phyloP scores from a whole-genome alignment of 1,140 invertebrate species.

The Asobara japonica region DNA sequence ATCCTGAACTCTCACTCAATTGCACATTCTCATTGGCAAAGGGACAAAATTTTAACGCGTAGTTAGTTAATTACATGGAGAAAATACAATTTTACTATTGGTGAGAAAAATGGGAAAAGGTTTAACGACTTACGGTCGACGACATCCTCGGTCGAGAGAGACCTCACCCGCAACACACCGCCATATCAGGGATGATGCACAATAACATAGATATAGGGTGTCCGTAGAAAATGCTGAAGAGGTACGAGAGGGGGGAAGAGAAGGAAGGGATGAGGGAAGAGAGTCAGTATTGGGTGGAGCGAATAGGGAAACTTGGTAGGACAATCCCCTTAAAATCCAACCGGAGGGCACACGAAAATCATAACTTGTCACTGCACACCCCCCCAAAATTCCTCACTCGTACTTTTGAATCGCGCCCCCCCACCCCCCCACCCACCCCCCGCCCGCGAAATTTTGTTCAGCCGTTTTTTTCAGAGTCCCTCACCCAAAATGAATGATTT shows the following conservation, averaged over 20 bases:
- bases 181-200: constrained; percentile 31
- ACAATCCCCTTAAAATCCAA: background rate
- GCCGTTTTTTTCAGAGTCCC: background rate
- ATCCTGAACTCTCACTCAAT: background rate
- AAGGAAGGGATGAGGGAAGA: constrained; percentile 7
- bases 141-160: constrained; percentile 35
- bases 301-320: background rate
- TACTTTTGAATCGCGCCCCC: background rate
- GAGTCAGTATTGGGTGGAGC: constrained; percentile 26
- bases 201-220: constrained; percentile 28
- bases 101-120: constrained; percentile 8
- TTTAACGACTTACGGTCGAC: constrained; percentile 36
- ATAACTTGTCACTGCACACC: constrained; percentile 3
- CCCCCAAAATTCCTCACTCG: background rate
- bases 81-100: background rate
- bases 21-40: background rate
- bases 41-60: background rate
- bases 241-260: background rate
- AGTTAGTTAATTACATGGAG: background rate
- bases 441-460: background rate
- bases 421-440: background rate
- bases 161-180: constrained; percentile 33
- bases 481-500: constrained; percentile 2
- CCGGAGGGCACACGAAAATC: background rate
- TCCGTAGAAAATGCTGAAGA: constrained; percentile 3